Base-by-base conservation (phyloP, 2,888 invertebrate species). In the Noctua janthina region DNA sequence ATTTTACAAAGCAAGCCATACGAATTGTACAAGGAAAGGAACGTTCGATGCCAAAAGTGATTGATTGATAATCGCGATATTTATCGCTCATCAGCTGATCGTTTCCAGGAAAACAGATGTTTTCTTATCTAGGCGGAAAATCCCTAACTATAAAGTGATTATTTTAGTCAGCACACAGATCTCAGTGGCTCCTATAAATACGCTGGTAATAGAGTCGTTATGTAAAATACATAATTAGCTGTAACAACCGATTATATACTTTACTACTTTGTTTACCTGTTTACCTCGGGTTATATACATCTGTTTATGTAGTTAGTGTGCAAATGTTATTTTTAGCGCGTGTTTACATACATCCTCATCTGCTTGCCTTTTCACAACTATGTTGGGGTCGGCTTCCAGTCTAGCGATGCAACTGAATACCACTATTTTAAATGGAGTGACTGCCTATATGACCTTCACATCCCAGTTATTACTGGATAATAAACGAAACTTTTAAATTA, bases 191-290 rank as follows among this genome's bases (percentile, higher is more conserved):
- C 35, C 23, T 39, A 77, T 73, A 59, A 71, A 56, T 72, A 35
- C 6, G 2, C 29, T 17, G 29, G 62, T 81, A 82, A 86, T 73
- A 82, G 59, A 86, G 74, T 74, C 51, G 74, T 87, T 87, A 87
- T 68, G 71, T 74, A 68, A 72, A 81, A 56, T 71, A 56, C 66
- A 71, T 77, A 62, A 84, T 86, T 56, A 82, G 64, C 69, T 62
- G 54, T 74, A 68, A 78, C 73, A 11, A 73, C 43, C 43, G 77
- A 59, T 84, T 83, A 83, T 68, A 67, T 56, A 84, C 51, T 87
- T 78, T 72, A 87, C 35, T 78, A 64, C 29, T 78, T 78, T 84
- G 76, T 76, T 76, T 76, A 82, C 83, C 17, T 73, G 78, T 71
- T 86, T 66, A 74, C 84, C 70, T 84, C 87, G 67, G 72, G 56